Base-by-base conservation (phyloP, 2,888 invertebrate species). In the Ophion ellenae region DNA sequence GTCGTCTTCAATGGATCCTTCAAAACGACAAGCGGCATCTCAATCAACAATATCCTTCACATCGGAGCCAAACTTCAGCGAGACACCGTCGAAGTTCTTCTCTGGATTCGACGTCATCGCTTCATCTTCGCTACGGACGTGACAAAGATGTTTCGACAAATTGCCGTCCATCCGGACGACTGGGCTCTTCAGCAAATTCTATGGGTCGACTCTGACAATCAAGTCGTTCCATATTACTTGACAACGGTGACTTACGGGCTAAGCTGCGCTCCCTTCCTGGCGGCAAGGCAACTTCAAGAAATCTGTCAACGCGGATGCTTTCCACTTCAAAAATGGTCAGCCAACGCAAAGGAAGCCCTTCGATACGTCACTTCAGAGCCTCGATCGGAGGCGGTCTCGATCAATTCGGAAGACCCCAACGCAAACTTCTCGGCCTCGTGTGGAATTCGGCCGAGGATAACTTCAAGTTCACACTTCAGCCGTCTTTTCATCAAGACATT, bases 241-340 rank as follows among this genome's bases (percentile, higher is more conserved):
- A 80, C 81, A 14, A 86, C 83, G 0, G 86, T 86, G 10, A 86
- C 86, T 0, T 86, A 86, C 73, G 83, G 83, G 2, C 28, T 64
- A 0, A 20, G 24, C 2, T 66, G 71, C 20, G 83, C 86, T 1
- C 83, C 47, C 28, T 84, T 83, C n/a, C 73, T 81, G 10, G 86
- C 85, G n/a, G 57, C 78, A 0, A 9, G 4, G 0, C 83, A 83
- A n/a, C 24, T 74, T 11, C 59, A 63, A 11, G 63, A 20, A n/a
- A 74, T 74, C 14, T 74, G 74, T 28, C 7, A 24, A 24, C 24
- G 24, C 10, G 74, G 74, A 11, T 59, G 74, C 2, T 74, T 74
- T 17, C 73, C 63, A 11, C 74, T 63, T n/a, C 45, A 45, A 63
- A 74, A 74, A 74, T 74, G 63, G 74, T 66, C 36, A 10, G 10